Evolutionary conservation across 2,888 invertebrate genomes (phyloP), one percentile per base, ranked within the genome.

Genomic region (Lasiommata megera): DNA sequence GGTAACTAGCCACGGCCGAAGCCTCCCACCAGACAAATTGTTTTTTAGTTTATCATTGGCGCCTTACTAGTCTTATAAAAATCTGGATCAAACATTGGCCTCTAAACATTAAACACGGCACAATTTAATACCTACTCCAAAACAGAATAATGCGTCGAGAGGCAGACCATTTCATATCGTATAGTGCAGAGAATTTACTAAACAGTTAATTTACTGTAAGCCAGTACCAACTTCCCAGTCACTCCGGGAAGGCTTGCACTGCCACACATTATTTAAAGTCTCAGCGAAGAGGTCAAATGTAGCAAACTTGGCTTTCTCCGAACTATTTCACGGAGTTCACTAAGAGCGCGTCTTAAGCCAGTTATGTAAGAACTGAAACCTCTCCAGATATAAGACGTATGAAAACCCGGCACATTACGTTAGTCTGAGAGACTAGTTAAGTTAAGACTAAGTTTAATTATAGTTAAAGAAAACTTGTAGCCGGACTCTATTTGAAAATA

Each of bases 281-380:
- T 29, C 52, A 41, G 31, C 29, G n/a, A 52, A 41, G 52, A 52
- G 51, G 41, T 52, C 52, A 52, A 52, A 52, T 41, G 52, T 52
- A 41, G 41, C 31, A 40, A 52, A 52, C 23, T 52, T 52, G 50
- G 52, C 31, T 52, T 17, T 41, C 52, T 17, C 29, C 29, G 41
- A 31, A 41, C 29, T 52, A 51, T 28, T 51, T 51, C 28, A 28
- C 37, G 1, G 37, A 51, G 50, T 51, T 28, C 38, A 51, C 36
- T 37, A 48, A 47, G 48, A 48, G 12, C 23, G 18, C 7, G 48
- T 48, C 37, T 48, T 37, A 48, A 48, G 37, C 37, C 8, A 23
- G 48, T 48, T 48, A 48, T 48, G 23, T 36, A 18, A 8, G 16
- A 36, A 48, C 29, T 46, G 11, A 37, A 48, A 48, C 23, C 12